A percentile compares a stretch with the other conserved stretches of the same genome.
Evolutionary conservation across 2,113 vertebrate species (phyloP).

Genomic region (Asarcornis scutulata): DNA sequence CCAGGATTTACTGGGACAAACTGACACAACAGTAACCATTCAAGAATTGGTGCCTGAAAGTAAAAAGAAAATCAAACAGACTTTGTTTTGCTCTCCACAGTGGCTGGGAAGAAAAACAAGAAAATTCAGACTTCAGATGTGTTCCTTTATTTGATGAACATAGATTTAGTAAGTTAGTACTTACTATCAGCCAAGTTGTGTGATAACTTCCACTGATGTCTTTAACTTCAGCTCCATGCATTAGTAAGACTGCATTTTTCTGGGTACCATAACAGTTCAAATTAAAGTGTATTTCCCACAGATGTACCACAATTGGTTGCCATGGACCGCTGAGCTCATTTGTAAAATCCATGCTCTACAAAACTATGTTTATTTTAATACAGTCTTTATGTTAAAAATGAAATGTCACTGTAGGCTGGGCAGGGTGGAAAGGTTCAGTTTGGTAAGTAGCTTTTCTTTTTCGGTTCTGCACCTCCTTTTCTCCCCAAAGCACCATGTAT

Average conservation of each 20-base stretch:
- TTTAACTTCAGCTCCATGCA: background rate
- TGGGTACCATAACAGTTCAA: background rate
- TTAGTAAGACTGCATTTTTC: background rate
- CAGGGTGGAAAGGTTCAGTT: background rate
- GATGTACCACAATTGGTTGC: background rate
- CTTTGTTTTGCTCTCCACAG: background rate
- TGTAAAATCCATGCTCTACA: background rate
- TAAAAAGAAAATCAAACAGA: background rate
- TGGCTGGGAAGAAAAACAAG: background rate
- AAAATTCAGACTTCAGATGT: background rate
- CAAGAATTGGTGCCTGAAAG: background rate
- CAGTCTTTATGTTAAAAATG: background rate
- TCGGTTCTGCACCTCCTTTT: background rate
- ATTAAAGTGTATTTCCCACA: background rate
- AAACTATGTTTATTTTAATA: background rate
- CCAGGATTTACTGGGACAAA: background rate
- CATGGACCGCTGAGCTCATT: background rate
- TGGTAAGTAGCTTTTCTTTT: background rate
- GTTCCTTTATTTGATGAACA: background rate
- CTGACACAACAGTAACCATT: background rate
- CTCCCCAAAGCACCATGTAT: background rate
- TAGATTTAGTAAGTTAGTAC: background rate
- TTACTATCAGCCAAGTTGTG: background rate
- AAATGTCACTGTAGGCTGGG: background rate
- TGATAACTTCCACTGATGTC: background rate